Conservation (phyloP, 2,797 vertebrate genomes). For the Oceanodroma leucorhoa region DNA sequence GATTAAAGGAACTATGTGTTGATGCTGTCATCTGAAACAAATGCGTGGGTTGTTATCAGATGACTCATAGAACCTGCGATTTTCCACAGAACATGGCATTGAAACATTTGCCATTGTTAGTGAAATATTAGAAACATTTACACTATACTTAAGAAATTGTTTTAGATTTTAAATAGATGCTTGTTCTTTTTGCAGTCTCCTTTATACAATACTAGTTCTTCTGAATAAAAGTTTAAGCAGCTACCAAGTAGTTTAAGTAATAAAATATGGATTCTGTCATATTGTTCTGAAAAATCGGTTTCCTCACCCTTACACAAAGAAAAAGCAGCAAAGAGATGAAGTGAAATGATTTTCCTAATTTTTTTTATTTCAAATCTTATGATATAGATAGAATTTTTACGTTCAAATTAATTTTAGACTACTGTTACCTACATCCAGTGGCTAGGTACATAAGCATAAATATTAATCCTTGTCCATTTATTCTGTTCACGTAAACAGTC, state of each 20-base stretch:
- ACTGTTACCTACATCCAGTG: not conserved
- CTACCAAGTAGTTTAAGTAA: not conserved
- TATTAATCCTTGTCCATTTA: not conserved
- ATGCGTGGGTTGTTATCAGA: not conserved
- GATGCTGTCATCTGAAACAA: not conserved
- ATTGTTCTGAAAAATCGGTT: not conserved
- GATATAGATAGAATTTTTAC: not conserved
- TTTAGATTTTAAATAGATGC: not conserved
- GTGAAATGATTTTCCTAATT: not conserved
- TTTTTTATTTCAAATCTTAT: not conserved
- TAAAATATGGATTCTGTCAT: rapidly evolving
- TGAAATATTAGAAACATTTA: not conserved
- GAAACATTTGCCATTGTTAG: not conserved
- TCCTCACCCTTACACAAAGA: not conserved
- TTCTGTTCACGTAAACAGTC: not conserved
- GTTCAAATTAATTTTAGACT: not conserved
- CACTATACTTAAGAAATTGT: rapidly evolving
- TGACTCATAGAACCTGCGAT: not conserved
- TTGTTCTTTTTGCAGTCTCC: not conserved
- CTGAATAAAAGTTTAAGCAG: not conserved
- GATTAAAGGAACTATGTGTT: not conserved
- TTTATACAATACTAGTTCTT: not conserved
- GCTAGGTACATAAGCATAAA: not conserved
- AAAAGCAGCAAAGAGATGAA: not conserved
- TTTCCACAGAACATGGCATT: not conserved